Conservation (phyloP, 2,797 vertebrate genomes). For the Cyprinella venusta region DNA sequence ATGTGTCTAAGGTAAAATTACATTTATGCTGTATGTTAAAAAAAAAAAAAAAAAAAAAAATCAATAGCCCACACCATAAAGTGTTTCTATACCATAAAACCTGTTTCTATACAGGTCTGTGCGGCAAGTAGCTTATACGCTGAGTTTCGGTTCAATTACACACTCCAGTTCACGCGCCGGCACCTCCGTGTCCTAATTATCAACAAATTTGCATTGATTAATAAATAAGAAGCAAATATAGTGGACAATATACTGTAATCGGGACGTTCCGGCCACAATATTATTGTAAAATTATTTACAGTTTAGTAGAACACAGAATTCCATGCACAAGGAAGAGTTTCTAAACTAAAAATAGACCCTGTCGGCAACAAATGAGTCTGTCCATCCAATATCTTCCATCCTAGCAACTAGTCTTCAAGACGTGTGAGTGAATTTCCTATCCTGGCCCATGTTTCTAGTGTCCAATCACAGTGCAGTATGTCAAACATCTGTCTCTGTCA, state of each 20-base stretch:
- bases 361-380: slow-evolving; percentile 50
- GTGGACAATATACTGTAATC: no score
- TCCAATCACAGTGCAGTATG: slow-evolving; percentile 56
- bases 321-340: background rate
- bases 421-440: slow-evolving; percentile 14
- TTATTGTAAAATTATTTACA: background rate
- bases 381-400: slow-evolving; percentile 44
- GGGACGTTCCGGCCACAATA: no score
- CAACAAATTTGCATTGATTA: no score
- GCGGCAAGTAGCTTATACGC: no score
- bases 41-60: background rate
- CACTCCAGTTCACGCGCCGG: no score
- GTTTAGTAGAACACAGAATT: background rate
- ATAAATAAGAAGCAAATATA: no score
- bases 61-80: background rate
- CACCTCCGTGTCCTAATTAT: no score
- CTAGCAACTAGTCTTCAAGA: slow-evolving; percentile 27
- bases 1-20: background rate
- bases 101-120: background rate
- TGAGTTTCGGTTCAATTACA: no score
- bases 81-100: background rate
- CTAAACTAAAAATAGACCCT: slow-evolving; percentile 42
- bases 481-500: slow-evolving; percentile 63
- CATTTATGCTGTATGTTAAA: background rate
- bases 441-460: slow-evolving; percentile 23